Percentiles rank a stretch among this genome's conserved stretches.
phyloP scores from a whole-genome alignment of 2,797 vertebrate species.

The Anas bernieri region DNA sequence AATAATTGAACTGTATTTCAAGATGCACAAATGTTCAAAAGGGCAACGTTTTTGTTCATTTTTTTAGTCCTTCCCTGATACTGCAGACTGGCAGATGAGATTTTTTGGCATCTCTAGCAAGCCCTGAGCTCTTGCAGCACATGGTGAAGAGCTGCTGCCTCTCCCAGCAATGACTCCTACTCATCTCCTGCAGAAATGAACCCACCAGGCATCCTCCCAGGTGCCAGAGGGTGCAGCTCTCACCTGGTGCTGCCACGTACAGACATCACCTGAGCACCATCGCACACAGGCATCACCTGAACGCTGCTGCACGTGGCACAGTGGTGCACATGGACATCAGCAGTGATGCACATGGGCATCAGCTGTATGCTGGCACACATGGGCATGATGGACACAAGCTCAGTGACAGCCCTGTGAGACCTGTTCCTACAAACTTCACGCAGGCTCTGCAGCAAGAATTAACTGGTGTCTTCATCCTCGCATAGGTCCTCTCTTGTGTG shows the following conservation, averaged over 20 bases:
- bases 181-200: not conserved
- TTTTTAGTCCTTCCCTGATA: not conserved
- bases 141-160: not conserved
- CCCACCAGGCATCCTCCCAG: not conserved
- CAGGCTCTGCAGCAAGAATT: not conserved
- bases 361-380: too few relatives aligned
- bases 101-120: not conserved
- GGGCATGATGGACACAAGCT: not conserved
- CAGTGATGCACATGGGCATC: not conserved
- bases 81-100: not conserved
- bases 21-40: not conserved
- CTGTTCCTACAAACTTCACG: too few relatives aligned
- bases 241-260: not conserved
- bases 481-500: not conserved
- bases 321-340: not conserved
- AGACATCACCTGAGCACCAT: fast-evolving
- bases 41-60: not conserved
- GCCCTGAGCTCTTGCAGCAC: not conserved
- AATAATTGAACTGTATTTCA: not conserved
- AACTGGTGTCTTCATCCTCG: not conserved
- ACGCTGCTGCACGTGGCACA: not conserved
- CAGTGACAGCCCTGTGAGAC: not conserved
- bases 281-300: fast-evolving
- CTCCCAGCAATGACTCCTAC: too few relatives aligned
- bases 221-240: not conserved